Evolutionary conservation across 2,113 vertebrate species (phyloP).

Genomic region (Accipiter cooperii): DNA sequence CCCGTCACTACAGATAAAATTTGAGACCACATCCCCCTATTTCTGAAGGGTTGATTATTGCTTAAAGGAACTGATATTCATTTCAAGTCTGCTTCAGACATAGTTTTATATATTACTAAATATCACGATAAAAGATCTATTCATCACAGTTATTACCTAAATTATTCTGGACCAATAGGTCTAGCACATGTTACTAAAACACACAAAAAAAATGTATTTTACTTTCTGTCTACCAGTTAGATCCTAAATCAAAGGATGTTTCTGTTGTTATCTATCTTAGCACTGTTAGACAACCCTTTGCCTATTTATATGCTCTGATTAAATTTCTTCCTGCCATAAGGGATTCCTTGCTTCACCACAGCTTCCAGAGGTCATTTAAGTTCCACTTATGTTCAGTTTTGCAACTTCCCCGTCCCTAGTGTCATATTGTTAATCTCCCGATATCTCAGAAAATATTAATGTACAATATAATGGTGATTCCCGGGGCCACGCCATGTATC

Average conservation of each 20-base stretch:
- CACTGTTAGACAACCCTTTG: neutral
- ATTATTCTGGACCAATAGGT: neutral
- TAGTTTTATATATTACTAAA: neutral
- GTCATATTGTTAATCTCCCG: neutral
- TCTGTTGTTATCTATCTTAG: neutral
- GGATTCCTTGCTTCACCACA: neutral
- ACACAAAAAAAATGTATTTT: neutral
- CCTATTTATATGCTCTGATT: neutral
- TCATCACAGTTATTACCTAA: neutral
- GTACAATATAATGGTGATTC: neutral
- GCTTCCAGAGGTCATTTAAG: neutral
- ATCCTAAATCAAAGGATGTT: neutral
- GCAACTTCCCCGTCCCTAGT: neutral
- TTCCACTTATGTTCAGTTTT: neutral
- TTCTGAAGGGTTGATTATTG: neutral
- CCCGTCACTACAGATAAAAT: neutral
- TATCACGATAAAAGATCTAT: neutral
- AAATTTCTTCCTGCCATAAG: neutral
- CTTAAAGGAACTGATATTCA: neutral
- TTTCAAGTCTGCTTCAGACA: neutral
- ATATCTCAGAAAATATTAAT: neutral
- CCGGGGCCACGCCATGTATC: neutral
- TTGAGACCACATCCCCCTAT: neutral
- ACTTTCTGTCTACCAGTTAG: neutral
- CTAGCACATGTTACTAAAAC: neutral